Conservation (phyloP, 2,113 vertebrate genomes). For the Macquaria ambigua region DNA sequence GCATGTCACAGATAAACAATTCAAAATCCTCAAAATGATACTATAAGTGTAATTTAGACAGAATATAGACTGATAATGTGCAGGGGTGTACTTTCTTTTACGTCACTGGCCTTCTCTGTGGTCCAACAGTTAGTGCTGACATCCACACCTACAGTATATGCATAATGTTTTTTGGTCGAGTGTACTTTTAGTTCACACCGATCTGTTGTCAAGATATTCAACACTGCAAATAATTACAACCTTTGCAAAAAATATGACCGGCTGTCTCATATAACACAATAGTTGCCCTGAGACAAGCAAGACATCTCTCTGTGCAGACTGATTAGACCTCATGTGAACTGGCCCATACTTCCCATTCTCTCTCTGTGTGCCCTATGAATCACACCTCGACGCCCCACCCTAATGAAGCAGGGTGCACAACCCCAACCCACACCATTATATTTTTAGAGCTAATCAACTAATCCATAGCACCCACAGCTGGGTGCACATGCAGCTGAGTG, state of each 20-base stretch:
- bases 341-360: neutral
- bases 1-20: too few species aligned
- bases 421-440: conserved; percentile 37
- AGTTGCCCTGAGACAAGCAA: neutral
- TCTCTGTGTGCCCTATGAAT: conserved; percentile 9
- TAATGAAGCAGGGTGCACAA: conserved; percentile 20
- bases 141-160: neutral
- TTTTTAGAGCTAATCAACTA: conserved; percentile 43
- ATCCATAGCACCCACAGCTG: conserved; percentile 35
- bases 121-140: too few species aligned
- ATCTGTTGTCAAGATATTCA: neutral
- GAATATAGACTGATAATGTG: too few species aligned
- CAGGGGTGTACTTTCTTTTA: too few species aligned
- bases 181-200: neutral
- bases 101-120: too few species aligned
- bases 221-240: neutral
- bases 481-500: conserved; percentile 3
- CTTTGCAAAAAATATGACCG: conserved; percentile 3
- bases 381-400: neutral
- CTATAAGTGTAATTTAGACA: too few species aligned
- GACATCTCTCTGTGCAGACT: neutral
- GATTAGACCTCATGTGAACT: conserved; percentile 18
- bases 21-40: too few species aligned
- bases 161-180: neutral
- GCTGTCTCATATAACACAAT: too few species aligned